Percentiles rank a stretch among this genome's conserved stretches.
Evolutionary conservation across 2,888 invertebrate genomes (phyloP).

Genomic region (Tineola bisselliella): DNA sequence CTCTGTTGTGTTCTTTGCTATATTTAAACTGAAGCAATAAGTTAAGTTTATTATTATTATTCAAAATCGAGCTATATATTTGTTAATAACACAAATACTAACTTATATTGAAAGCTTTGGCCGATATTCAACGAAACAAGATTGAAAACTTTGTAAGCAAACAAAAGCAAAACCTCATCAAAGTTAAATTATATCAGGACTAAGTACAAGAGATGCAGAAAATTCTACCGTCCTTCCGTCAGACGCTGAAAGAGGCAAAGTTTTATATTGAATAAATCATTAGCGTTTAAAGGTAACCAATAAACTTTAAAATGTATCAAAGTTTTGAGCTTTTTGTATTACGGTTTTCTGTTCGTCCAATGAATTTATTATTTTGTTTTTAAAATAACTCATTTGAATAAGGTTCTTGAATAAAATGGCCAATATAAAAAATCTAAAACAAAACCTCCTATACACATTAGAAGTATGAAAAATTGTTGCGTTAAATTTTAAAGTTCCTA

Average conservation of each 20-base stretch:
- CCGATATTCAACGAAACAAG: constrained; percentile 16
- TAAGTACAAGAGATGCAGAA: constrained; percentile 14
- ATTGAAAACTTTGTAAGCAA: constrained; percentile 20
- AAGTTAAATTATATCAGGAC: constrained; percentile 27
- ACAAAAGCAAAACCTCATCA: constrained; percentile 18
- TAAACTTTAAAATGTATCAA: not conserved
- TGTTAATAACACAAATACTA: constrained; percentile 21
- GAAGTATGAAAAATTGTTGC: constrained; percentile 23
- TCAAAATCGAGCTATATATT: no score
- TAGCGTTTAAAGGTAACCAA: constrained; percentile 10
- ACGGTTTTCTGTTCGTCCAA: not conserved
- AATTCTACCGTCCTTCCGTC: not conserved
- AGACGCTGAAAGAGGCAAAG: not conserved
- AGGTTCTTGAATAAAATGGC: no score
- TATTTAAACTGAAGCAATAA: no score
- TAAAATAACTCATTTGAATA: no score
- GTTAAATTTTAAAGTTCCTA: constrained; percentile 30
- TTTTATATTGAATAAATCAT: constrained; percentile 12
- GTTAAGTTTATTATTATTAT: no score
- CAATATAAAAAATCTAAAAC: no score
- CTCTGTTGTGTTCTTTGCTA: no score
- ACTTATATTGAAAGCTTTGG: constrained; percentile 25
- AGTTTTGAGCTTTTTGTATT: not conserved
- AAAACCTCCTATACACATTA: no score
- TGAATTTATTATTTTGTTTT: no score